These are phyloP conservation scores for Syrrhaptes paradoxus DNA, from an alignment of 2,113 vertebrate species.

Conservation along the genomic window DNA sequence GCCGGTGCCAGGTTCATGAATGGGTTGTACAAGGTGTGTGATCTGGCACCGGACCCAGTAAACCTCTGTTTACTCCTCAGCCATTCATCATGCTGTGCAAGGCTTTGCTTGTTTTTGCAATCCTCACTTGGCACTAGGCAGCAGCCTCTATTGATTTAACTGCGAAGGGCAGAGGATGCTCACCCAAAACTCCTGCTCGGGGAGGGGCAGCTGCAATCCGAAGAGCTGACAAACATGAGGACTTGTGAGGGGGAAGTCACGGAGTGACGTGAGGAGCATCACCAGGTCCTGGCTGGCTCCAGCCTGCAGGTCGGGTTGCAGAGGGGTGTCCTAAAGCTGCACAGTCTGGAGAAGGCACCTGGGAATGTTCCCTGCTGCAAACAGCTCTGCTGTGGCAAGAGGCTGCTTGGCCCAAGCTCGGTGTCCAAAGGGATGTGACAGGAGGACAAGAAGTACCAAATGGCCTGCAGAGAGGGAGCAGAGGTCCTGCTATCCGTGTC, in stretches of 20 bases:
- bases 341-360: background rate
- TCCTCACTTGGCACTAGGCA: background rate
- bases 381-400: background rate
- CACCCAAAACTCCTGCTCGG: background rate
- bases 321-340: background rate
- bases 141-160: background rate
- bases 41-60: background rate
- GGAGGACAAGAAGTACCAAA: background rate
- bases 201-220: background rate
- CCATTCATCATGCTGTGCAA: rapidly evolving
- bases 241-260: background rate
- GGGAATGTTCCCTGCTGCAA: background rate
- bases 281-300: background rate
- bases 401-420: background rate
- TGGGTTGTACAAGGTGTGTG: background rate
- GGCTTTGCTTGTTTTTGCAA: background rate
- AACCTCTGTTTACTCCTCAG: background rate
- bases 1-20: background rate
- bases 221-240: background rate
- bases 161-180: rapidly evolving
- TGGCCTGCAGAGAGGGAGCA: background rate
- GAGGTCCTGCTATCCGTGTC: background rate
- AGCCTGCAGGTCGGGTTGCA: background rate
- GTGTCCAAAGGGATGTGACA: background rate
- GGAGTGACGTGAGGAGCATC: rapidly evolving